These are phyloP conservation scores for Brachymystax lenok DNA, from an alignment of 2,797 vertebrate genomes.

Conservation along the genomic window DNA sequence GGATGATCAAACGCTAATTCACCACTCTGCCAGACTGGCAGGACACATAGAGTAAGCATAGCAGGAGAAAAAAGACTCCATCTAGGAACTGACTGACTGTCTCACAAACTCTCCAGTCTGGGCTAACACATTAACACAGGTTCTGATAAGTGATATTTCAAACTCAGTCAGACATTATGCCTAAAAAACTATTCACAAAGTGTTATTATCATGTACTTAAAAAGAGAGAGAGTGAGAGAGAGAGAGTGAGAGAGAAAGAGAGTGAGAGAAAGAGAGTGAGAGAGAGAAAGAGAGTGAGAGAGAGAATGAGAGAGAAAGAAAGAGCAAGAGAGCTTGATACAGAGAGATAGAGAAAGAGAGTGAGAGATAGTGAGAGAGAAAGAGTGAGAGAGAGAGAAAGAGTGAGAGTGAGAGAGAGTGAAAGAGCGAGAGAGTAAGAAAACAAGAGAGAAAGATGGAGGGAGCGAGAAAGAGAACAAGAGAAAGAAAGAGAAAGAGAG, in stretches of 20 bases:
- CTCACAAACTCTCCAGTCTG: constrained; percentile 14
- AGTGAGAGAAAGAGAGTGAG: too few relatives aligned
- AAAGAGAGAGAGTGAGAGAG: neutral
- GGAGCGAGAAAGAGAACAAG: neutral
- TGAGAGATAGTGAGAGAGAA: too few relatives aligned
- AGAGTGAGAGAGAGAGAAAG: neutral
- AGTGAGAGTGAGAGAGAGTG: neutral
- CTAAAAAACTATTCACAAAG: neutral
- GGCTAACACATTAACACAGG: neutral
- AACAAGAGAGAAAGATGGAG: neutral
- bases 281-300: neutral
- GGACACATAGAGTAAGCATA: constrained; percentile 62
- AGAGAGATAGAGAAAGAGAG: too few relatives aligned
- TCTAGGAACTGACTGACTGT: constrained; percentile 16
- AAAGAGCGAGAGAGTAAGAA: neutral
- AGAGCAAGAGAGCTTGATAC: neutral
- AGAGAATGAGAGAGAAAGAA: neutral
- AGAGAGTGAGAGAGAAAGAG: neutral
- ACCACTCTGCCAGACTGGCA: constrained; percentile 59
- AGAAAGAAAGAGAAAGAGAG: too few relatives aligned
- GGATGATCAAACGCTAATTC: constrained; percentile 71
- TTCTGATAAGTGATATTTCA: neutral
- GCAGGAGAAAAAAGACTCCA: constrained; percentile 21
- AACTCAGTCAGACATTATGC: neutral
- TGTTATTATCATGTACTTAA: neutral